Conservation (phyloP, 1,140 invertebrate species). For the Orussus abietinus region DNA sequence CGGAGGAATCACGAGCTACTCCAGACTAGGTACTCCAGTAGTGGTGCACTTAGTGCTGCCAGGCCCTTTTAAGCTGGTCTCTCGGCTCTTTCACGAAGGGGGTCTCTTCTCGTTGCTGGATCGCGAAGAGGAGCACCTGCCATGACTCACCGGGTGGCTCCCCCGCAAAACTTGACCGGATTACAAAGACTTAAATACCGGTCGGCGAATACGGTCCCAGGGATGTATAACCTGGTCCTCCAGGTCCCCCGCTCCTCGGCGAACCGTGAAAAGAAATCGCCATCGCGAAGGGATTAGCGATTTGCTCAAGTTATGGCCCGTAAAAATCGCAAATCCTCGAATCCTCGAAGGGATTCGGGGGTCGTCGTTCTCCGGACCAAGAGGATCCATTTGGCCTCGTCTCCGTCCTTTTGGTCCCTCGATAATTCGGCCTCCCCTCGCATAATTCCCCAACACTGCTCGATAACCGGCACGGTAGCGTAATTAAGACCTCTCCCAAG, state of each 20-base stretch:
- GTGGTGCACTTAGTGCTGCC: no score
- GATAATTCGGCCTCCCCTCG: no score
- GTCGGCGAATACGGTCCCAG: constrained; percentile 32
- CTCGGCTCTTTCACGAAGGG: constrained; percentile 6
- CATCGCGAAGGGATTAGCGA: constrained; percentile 28
- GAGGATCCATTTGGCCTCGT: no score
- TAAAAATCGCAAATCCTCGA: constrained; percentile 30
- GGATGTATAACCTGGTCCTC: no score
- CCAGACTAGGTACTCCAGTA: no score
- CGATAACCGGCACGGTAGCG: no score
- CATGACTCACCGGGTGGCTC: constrained; percentile 43
- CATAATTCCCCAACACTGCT: no score
- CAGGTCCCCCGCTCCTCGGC: no score
- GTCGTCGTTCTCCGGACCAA: constrained; percentile 17
- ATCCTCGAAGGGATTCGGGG: constrained; percentile 10
- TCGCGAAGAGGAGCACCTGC: constrained; percentile 32
- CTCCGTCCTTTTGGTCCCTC: no score
- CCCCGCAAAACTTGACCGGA: constrained; percentile 44
- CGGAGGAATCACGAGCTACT: no score
- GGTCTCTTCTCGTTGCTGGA: constrained; percentile 18
- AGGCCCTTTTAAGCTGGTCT: constrained; percentile 8
- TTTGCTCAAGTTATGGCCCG: constrained; percentile 29
- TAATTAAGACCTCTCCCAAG: no score
- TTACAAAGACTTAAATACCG: constrained; percentile 47
- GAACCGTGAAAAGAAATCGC: constrained; percentile 19